A percentile compares a stretch with the other conserved stretches of the same genome.
Conservation (phyloP, 2,113 vertebrate genomes). For the Campylomormyrus tamandua region DNA sequence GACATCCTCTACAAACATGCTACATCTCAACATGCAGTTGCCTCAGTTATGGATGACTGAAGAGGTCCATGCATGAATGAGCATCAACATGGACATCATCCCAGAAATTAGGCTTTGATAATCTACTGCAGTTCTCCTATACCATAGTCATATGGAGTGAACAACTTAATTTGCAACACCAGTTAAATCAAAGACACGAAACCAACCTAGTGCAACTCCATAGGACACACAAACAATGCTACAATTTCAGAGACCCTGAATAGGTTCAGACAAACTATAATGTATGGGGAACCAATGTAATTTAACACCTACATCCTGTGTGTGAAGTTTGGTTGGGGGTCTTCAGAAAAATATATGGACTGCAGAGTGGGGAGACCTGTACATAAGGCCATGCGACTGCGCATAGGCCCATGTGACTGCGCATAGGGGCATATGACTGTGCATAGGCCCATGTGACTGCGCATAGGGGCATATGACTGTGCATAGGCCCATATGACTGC, state of each 20-base stretch:
- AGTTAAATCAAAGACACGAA: background rate
- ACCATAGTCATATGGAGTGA: background rate
- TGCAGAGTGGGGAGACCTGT: background rate
- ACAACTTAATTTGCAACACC: background rate
- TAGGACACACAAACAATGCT: background rate
- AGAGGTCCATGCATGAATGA: background rate
- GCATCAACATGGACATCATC: background rate
- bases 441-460: background rate
- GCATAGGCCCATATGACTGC: background rate
- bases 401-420: no score
- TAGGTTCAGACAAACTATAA: background rate
- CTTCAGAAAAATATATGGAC: background rate
- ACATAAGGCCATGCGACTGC: background rate
- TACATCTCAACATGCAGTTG: background rate
- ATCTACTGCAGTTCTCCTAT: background rate
- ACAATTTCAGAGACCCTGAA: background rate
- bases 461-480: background rate
- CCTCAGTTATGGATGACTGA: background rate
- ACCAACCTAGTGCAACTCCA: background rate
- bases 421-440: background rate
- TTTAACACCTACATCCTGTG: background rate
- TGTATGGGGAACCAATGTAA: background rate
- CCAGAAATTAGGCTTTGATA: background rate
- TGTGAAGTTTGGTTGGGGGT: background rate
- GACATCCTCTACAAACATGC: constrained; percentile 18